Conservation (phyloP, 2,888 invertebrate genomes). For the Metalampra italica region DNA sequence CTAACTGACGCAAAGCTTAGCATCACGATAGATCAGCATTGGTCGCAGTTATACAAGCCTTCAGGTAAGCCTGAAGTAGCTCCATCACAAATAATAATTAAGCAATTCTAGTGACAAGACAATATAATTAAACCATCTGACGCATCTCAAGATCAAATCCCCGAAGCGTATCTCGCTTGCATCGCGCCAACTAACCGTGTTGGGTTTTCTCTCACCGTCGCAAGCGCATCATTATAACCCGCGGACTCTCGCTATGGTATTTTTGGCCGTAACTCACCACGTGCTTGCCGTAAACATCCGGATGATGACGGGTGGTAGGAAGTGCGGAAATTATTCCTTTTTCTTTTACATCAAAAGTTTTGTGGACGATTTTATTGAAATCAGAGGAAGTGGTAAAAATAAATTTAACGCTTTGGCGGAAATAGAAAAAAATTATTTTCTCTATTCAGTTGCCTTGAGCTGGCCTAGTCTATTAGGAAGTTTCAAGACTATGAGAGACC, state of each 20-base stretch:
- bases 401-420: background rate
- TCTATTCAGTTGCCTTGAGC: no score
- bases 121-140: no score
- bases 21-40: no score
- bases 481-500: no score
- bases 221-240: slow-evolving; percentile 25
- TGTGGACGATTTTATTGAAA: background rate
- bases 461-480: no score
- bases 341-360: background rate
- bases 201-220: slow-evolving; percentile 17
- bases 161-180: slow-evolving; percentile 11
- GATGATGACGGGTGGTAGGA: slow-evolving; percentile 35
- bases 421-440: no score
- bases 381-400: background rate
- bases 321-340: slow-evolving; percentile 26
- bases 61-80: no score
- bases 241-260: slow-evolving; percentile 27
- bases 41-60: no score
- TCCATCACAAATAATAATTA: no score
- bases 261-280: slow-evolving; percentile 38
- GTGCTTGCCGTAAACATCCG: slow-evolving; percentile 63
- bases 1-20: no score
- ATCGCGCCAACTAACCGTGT: background rate
- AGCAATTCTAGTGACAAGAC: no score
- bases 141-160: slow-evolving; percentile 17